Conservation (phyloP, 2,113 vertebrate genomes). For the Heteronetta atricapilla region DNA sequence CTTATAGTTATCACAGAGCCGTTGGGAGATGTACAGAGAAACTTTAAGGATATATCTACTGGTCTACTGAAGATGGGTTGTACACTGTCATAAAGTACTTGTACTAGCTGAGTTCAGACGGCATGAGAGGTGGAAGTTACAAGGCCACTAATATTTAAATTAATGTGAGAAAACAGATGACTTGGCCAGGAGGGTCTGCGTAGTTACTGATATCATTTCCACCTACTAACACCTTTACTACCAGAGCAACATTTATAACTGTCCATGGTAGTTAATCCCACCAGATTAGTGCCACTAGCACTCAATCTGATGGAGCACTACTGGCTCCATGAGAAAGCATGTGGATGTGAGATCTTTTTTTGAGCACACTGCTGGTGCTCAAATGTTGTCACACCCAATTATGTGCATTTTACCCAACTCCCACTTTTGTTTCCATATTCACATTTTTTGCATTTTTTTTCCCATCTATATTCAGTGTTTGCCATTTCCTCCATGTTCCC, state of each 20-base stretch:
- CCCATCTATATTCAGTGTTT: background rate
- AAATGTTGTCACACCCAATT: background rate
- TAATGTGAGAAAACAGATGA: background rate
- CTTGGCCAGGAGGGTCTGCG: background rate
- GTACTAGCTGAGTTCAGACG: background rate
- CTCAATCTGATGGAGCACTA: background rate
- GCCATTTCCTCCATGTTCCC: background rate
- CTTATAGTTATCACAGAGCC: background rate
- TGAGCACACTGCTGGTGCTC: background rate
- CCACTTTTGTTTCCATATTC: background rate
- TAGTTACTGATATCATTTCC: background rate
- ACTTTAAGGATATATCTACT: background rate
- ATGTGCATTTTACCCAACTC: background rate
- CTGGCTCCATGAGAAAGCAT: background rate
- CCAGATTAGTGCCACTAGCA: background rate
- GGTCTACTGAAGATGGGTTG: background rate
- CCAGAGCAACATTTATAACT: background rate
- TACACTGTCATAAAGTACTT: background rate
- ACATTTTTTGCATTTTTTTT: background rate
- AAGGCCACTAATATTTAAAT: background rate
- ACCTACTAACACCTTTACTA: background rate
- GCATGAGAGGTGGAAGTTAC: background rate
- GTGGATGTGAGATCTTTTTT: background rate
- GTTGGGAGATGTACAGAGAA: background rate
- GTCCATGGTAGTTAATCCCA: background rate